Evolutionary conservation across 2,888 invertebrate genomes (phyloP), one percentile per base, ranked within the genome.

Genomic region (Yponomeuta cagnagella): DNA sequence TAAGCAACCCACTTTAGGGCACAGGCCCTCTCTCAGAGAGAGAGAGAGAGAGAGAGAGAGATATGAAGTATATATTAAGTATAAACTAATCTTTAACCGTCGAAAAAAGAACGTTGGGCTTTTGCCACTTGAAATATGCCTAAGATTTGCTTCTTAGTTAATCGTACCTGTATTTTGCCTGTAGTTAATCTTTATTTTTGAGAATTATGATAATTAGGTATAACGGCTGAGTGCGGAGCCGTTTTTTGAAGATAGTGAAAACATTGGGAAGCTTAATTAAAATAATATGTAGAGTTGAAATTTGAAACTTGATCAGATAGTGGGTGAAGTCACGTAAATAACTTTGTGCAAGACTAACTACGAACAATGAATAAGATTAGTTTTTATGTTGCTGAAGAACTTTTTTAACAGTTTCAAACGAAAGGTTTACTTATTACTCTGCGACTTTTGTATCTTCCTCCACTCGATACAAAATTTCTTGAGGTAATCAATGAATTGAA

Each of bases 291-390:
- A 12, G 43, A 43, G 67, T 67, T 58, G 69, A 58, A 58, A 52
- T 33, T 58, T 69, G 2, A 69, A 69, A 69, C 69, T 69, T 33
- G 69, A 70, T 64, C 70, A 70, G 64, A 70, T 63, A 58, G 15
- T 15, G 52, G 12, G 52, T 58, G 15, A 58, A 58, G 15, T 15
- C 15, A 58, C 15, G 52, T 58, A 58, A 58, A 58, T 58, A 15
- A 15, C 12, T 58, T 58, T 58, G 52, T 58, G 52, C 52, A 15
- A 58, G 52, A 58, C 52, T 58, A 58, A 15, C 5, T 58, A 58
- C 3, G 52, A 58, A 58, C 52, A 58, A 58, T 58, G 52, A 58
- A 58, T 58, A 58, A 2, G 52, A 58, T 58, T 15, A 12, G 52
- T 58, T 15, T 52, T 10, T 10, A 52, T 58, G 15, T 58, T 58